phyloP scores from a whole-genome alignment of 1,140 invertebrate genomes.

The Apis dorsata region DNA sequence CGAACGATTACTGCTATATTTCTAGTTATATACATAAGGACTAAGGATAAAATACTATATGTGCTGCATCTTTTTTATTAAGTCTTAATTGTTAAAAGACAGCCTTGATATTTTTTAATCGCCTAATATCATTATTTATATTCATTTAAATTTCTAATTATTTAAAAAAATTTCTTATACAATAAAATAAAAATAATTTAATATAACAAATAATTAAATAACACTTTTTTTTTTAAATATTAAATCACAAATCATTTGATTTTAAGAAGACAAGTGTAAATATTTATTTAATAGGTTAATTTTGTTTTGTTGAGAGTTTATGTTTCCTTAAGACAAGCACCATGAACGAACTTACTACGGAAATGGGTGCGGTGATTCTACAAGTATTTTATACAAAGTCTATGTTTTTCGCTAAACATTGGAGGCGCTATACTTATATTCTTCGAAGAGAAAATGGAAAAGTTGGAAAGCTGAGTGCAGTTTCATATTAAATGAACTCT shows the following conservation, averaged over 20 bases:
- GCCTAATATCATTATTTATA: not conserved
- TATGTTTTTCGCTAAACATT: slow-evolving; percentile 20
- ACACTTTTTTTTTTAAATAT: too few relatives aligned
- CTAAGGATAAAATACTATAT: not conserved
- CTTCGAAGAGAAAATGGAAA: not conserved
- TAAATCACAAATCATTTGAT: not conserved
- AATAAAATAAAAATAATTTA: not conserved
- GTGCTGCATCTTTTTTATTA: slow-evolving; percentile 18
- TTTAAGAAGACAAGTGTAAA: not conserved
- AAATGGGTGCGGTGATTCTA: slow-evolving; percentile 27
- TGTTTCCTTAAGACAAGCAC: slow-evolving; percentile 18
- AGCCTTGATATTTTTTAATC: not conserved
- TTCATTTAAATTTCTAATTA: not conserved
- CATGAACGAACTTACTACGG: not conserved
- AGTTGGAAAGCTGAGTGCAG: not conserved
- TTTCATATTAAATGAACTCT: not conserved
- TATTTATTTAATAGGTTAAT: slow-evolving; percentile 1
- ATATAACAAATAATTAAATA: too few relatives aligned
- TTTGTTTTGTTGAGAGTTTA: slow-evolving; percentile 1
- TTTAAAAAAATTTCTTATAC: too few relatives aligned
- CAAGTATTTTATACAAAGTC: not conserved
- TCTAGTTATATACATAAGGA: not conserved
- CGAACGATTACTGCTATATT: not conserved
- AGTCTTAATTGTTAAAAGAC: slow-evolving; percentile 6
- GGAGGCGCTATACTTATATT: not conserved